These are phyloP conservation scores for Vireo altiloquus DNA, from an alignment of 2,113 vertebrate genomes.

Conservation along the genomic window DNA sequence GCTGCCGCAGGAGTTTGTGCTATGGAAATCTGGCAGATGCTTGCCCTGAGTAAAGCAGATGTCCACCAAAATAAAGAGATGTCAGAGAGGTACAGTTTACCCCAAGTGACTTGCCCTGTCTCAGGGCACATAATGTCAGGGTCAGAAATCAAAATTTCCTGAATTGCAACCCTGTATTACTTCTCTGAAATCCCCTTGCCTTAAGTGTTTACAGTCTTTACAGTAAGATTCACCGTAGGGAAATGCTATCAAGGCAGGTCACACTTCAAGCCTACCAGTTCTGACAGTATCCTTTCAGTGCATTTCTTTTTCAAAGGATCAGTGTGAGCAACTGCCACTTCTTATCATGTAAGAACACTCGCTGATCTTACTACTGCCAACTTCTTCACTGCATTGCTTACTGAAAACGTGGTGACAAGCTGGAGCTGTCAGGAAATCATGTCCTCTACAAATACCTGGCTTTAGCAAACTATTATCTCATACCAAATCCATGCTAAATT, in stretches of 20 bases:
- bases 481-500: neutral
- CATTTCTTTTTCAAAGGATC: neutral
- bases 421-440: neutral
- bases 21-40: neutral
- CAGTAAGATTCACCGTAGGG: neutral
- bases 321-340: neutral
- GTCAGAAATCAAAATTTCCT: neutral
- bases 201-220: neutral
- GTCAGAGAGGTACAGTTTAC: neutral
- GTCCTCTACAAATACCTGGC: neutral
- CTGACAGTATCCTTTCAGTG: neutral
- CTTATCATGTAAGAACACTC: neutral
- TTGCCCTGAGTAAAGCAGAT: neutral
- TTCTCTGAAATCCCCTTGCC: neutral
- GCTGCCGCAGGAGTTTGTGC: accelerated
- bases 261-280: neutral
- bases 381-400: neutral
- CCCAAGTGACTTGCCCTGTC: neutral
- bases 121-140: neutral
- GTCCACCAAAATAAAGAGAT: neutral
- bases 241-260: neutral
- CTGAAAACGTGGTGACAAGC: neutral
- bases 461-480: neutral
- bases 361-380: neutral
- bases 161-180: neutral